phyloP scores from a whole-genome alignment of 2,113 vertebrate genomes.

The Pomatorhinus ruficollis region DNA sequence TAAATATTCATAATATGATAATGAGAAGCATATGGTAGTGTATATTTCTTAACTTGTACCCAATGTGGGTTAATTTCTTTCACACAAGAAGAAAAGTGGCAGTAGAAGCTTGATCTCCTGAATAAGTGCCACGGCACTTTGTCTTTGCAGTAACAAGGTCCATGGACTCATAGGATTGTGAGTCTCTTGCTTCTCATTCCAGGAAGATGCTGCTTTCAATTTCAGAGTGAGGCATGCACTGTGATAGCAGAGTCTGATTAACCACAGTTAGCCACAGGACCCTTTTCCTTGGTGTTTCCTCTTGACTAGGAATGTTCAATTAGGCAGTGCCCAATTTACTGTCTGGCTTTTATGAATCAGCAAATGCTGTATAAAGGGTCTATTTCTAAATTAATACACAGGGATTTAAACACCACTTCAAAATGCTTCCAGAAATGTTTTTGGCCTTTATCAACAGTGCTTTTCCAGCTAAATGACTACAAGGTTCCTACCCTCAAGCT shows the following conservation, averaged over 20 bases:
- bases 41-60: neutral
- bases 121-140: neutral
- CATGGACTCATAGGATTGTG: neutral
- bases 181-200: neutral
- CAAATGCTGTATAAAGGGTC: neutral
- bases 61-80: neutral
- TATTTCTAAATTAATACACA: neutral
- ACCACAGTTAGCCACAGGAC: neutral
- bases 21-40: rapidly evolving
- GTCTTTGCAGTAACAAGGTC: neutral
- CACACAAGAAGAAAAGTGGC: neutral
- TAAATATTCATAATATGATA: neutral
- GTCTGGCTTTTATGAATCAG: neutral
- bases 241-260: neutral
- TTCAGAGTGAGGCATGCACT: neutral
- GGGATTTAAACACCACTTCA: neutral
- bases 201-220: neutral
- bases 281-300: neutral
- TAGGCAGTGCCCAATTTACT: neutral
- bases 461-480: neutral
- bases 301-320: neutral
- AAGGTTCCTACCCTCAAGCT: neutral
- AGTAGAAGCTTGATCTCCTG: neutral
- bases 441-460: neutral
- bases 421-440: neutral